Conservation (phyloP, 2,113 vertebrate genomes). For the Chionomys nivalis region DNA sequence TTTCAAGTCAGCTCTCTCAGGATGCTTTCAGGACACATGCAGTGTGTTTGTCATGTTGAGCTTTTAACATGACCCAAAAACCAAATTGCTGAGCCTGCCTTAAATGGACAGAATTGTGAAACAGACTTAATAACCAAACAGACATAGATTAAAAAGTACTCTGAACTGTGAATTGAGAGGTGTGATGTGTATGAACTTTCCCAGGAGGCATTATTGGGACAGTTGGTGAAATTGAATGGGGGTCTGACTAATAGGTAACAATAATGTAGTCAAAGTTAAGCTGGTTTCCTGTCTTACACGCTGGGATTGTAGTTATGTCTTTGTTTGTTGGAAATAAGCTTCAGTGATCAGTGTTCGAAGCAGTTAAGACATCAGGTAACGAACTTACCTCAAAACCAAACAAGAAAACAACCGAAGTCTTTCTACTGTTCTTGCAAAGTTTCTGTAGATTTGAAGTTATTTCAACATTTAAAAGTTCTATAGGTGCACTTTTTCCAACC, state of each 20-base stretch:
- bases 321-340: background rate
- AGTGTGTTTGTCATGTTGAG: background rate
- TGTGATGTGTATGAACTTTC: background rate
- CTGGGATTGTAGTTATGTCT: background rate
- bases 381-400: background rate
- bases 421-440: background rate
- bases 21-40: background rate
- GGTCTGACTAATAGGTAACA: background rate
- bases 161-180: background rate
- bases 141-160: background rate
- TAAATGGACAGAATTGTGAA: slow-evolving; percentile 5
- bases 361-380: background rate
- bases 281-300: background rate
- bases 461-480: background rate
- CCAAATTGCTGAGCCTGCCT: background rate
- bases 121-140: background rate
- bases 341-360: background rate
- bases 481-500: background rate
- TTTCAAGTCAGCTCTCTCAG: slow-evolving; percentile 39
- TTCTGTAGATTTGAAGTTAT: background rate
- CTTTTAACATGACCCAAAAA: slow-evolving; percentile 24
- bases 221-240: background rate
- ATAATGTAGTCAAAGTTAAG: background rate
- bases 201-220: background rate
- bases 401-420: background rate